phyloP scores from a whole-genome alignment of 2,113 vertebrate genomes.

The Oreochromis spilurus region DNA sequence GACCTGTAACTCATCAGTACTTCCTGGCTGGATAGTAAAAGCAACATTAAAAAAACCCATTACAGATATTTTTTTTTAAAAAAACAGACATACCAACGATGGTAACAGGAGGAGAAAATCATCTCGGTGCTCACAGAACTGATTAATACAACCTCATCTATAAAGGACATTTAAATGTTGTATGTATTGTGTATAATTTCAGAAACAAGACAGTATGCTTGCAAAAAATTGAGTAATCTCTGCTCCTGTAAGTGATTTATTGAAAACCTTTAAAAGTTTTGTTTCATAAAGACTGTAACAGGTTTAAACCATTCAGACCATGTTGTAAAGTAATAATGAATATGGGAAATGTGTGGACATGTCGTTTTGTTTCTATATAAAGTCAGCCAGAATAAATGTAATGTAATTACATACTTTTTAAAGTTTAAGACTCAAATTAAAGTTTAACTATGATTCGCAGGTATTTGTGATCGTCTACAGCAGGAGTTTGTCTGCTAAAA shows the following conservation, averaged over 20 bases:
- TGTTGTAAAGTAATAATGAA: background rate
- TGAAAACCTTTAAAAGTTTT: background rate
- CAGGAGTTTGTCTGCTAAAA: background rate
- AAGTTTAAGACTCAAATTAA: background rate
- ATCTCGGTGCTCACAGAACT: rapidly evolving
- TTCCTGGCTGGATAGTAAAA: background rate
- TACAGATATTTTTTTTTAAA: rapidly evolving
- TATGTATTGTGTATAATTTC: background rate
- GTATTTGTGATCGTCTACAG: background rate
- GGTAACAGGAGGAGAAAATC: background rate
- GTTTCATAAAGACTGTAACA: background rate
- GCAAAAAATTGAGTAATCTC: rapidly evolving
- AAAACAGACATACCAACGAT: background rate
- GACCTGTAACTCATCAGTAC: background rate
- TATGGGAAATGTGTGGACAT: background rate
- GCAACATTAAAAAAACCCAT: background rate
- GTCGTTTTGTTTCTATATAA: background rate
- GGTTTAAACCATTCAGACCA: background rate
- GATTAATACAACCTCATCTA: background rate
- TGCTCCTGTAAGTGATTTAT: too few species aligned
- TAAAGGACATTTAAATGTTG: rapidly evolving
- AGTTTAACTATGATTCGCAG: background rate
- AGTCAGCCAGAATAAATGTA: background rate
- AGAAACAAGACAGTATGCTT: background rate
- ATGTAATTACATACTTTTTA: background rate